Base-by-base conservation (phyloP, 2,888 invertebrate genomes). In the Gibbula magus region DNA sequence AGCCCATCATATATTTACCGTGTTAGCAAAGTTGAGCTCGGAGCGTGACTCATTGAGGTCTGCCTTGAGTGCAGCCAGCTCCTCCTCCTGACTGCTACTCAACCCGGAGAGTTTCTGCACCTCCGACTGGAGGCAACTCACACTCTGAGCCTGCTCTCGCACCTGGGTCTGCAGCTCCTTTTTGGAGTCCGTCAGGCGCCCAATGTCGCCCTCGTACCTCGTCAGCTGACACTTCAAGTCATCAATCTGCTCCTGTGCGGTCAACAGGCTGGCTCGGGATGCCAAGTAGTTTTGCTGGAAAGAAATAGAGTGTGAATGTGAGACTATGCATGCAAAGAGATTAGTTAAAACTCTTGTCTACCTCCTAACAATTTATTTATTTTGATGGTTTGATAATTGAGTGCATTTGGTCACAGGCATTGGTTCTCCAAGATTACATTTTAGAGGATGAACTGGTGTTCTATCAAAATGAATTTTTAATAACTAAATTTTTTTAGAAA, bases 281-380 rank as follows among this genome's bases (percentile, higher is more conserved):
- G 81, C 83, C 8, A 81, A 61, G 74, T 79, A 86, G 74, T 85
- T 84, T 54, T 78, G 79, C 87, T 87, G 52, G n/a, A 81, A 80
- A 25, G 45, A 53, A 61, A 45, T 7, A 45, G 10, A 10, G 13
- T 45, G 1, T 45, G 45, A 45, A 45, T 8, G 13, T 45, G 45
- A 45, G 10, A 45, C 45, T 10, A 45, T 13, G 13, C 45, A 45
- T 5, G 45, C 10, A 8, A 45, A 13, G 1, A 45, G 1, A 45
- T 45, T 8, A 45, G n/a, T n/a, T n/a, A n/a, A n/a, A n/a, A n/a
- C n/a, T n/a, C n/a, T n/a, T n/a, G n/a, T n/a, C n/a, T n/a, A n/a
- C n/a, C n/a, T n/a, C n/a, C n/a, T n/a, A n/a, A n/a, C n/a, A n/a
- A n/a, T n/a, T n/a, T n/a, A n/a, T n/a, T n/a, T n/a, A n/a, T n/a